Percentiles rank a stretch among this genome's conserved stretches.
phyloP scores from a whole-genome alignment of 2,888 invertebrate species.

The Matsumyia berberina region DNA sequence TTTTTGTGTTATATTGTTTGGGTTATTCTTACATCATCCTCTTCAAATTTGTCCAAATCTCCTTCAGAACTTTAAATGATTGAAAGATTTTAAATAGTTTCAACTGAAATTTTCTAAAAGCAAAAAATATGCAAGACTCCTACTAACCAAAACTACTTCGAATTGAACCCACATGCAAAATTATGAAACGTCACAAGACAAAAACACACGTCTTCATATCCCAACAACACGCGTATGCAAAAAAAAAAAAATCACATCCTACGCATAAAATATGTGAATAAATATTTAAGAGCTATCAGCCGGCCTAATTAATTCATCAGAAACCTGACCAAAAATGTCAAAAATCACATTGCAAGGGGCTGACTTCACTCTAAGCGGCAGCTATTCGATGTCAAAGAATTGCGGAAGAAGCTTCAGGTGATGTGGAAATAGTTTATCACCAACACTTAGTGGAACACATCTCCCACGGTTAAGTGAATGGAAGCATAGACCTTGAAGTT shows the following conservation, averaged over 20 bases:
- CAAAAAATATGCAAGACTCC: conserved; percentile 1
- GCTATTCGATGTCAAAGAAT: neutral
- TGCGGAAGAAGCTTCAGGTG: neutral
- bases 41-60: neutral
- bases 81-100: neutral
- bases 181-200: neutral
- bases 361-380: neutral
- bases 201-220: neutral
- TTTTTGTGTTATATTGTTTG: too few species aligned
- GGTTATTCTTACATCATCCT: neutral
- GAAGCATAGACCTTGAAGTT: neutral
- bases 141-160: neutral
- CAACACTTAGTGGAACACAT: neutral
- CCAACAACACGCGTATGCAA: neutral
- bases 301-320: conserved; percentile 15
- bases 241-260: neutral
- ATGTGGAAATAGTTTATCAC: neutral
- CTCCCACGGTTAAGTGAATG: conserved; percentile 19
- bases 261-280: neutral
- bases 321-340: neutral
- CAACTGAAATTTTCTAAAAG: too few species aligned
- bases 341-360: neutral
- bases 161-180: conserved; percentile 1
- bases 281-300: conserved; percentile 3
- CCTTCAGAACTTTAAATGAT: conserved; percentile 4